These are phyloP conservation scores for Anneissia japonica DNA, from an alignment of 35 echinoderm and acorn worm genomes.

Conservation along the genomic window DNA sequence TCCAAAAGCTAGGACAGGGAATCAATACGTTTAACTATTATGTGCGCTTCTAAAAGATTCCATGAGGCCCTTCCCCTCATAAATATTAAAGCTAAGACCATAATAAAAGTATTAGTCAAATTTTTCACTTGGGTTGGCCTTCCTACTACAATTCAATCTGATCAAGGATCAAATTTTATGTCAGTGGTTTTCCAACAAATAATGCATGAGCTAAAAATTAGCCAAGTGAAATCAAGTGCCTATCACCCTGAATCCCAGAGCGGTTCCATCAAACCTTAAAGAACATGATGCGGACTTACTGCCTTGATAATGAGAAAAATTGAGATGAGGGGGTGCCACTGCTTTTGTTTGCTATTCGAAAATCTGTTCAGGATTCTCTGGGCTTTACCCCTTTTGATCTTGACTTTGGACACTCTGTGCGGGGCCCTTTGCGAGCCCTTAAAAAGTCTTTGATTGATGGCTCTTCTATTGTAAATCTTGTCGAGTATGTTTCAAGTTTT, in stretches of 20 bases:
- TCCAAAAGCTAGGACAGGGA: constrained; percentile 35
- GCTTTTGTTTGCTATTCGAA: not conserved
- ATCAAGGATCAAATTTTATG: constrained; percentile 24
- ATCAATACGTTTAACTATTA: constrained; percentile 38
- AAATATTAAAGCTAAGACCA: not conserved
- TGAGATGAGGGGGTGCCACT: not conserved
- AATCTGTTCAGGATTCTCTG: not conserved
- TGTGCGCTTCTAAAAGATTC: not conserved
- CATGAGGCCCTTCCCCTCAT: not conserved
- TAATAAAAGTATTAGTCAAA: not conserved
- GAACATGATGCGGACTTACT: not conserved
- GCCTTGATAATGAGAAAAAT: not conserved
- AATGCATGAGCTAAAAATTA: constrained; percentile 9
- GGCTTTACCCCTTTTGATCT: constrained; percentile 24
- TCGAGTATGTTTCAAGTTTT: constrained; percentile 10
- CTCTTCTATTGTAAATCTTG: not conserved
- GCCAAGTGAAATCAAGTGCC: not conserved
- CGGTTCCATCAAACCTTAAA: not conserved
- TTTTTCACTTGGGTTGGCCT: not conserved
- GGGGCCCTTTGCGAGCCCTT: constrained; percentile 24
- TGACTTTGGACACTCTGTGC: constrained; percentile 22
- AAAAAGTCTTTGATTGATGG: not conserved
- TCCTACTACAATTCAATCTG: constrained; percentile 23
- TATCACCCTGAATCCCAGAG: not conserved
- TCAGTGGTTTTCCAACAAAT: constrained; percentile 11